Base-by-base conservation (phyloP, 30 jellyfish, hydroid and myxozoan species). In the Pelagia noctiluca region DNA sequence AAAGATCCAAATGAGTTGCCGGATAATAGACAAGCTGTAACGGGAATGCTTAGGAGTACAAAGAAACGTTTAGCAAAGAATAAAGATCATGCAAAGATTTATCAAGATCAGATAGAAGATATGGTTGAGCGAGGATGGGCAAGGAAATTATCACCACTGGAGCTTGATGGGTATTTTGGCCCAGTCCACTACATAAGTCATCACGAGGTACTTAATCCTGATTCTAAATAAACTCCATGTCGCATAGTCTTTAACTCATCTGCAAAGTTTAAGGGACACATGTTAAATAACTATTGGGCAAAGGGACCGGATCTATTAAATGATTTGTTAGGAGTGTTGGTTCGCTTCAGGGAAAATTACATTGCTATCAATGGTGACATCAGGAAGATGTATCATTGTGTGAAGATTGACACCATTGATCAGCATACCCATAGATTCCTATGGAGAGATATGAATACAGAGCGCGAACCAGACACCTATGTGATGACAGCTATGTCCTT, bases 291-390 rank as follows among this genome's bases (percentile, higher is more conserved):
- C 3, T 52, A 16, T 29, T 38, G 22, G 25, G 35, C 25, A 12
- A 75, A 52, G 30, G 87, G 85, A 24, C 85, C 87, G 11, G 86
- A 75, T 60, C 24, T 75, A 21, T 50, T 50, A 33, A 75, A 75
- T 28, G 7, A 82, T 12, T 75, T 75, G 54, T 31, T 75, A 16
- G 85, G 87, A 22, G 60, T 75, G 8, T 21, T 24, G 35, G 18
- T 50, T 8, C 50, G 82, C 18, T 75, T 75, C 52, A 22, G 82
- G 50, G 83, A 75, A 75, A 26, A 75, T 25, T 8, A 46, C 19
- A 32, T 75, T 13, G 71, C 83, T 22, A 24, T 75, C 16, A 8
- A n/a, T 32, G 52, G 53, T 31, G 82, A 75, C 82, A 50, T 75
- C 4, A 11, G 53, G 3, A 50, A 75, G 26, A 75, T 75, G 87